phyloP scores from a whole-genome alignment of 2,797 vertebrate genomes.

The Phrynocephalus forsythii region DNA sequence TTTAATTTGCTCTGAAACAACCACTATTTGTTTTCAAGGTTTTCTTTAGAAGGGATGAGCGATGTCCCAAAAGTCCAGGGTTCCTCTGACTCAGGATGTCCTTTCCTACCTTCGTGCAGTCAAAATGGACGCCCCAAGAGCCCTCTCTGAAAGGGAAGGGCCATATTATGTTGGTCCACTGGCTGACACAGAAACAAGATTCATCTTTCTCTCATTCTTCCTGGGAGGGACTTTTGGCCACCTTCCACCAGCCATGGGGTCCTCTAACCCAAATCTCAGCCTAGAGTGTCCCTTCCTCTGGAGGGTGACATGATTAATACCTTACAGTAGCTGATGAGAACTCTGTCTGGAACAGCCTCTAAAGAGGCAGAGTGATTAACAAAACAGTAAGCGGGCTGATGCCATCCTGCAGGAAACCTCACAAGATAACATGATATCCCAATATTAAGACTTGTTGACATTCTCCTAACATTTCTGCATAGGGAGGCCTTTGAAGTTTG shows the following conservation, averaged over 20 bases:
- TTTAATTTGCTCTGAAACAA: too few species aligned
- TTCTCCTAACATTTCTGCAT: too few species aligned
- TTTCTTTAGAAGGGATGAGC: too few species aligned
- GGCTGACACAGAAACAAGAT: background rate
- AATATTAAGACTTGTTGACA: background rate
- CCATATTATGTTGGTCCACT: too few species aligned
- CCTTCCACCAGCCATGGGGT: background rate
- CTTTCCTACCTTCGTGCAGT: too few species aligned
- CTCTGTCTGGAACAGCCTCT: background rate
- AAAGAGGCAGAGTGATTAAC: background rate
- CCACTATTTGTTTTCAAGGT: too few species aligned
- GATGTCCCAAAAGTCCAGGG: too few species aligned
- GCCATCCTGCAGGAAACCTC: background rate
- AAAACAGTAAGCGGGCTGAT: background rate
- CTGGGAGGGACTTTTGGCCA: background rate
- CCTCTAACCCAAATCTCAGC: background rate
- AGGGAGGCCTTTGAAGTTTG: background rate
- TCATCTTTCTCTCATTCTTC: background rate
- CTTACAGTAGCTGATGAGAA: background rate
- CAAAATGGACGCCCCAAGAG: too few species aligned
- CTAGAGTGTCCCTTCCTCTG: background rate
- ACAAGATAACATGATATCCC: background rate
- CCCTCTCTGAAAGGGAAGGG: too few species aligned
- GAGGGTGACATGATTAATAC: background rate
- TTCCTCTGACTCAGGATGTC: too few species aligned